Percentiles rank a stretch among this genome's conserved stretches.
phyloP scores from a whole-genome alignment of 2,888 invertebrate genomes.

The Lycocerus yunnanus region DNA sequence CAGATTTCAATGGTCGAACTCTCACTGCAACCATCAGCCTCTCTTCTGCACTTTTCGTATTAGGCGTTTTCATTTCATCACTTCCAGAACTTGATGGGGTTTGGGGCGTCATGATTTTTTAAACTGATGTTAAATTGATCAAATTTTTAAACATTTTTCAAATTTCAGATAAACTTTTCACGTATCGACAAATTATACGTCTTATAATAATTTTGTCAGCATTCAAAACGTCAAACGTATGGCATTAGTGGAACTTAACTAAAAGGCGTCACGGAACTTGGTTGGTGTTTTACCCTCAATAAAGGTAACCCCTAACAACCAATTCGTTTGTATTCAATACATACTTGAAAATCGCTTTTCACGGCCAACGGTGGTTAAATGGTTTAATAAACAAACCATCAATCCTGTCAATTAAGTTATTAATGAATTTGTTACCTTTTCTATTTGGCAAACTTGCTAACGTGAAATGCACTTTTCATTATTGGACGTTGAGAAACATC shows the following conservation, averaged over 20 bases:
- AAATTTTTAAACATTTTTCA: neutral
- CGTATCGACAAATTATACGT: neutral
- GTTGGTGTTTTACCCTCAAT: constrained; percentile 16
- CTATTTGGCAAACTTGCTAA: neutral
- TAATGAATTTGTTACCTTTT: neutral
- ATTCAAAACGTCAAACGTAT: neutral
- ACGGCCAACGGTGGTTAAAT: constrained; percentile 24
- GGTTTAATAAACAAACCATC: constrained; percentile 13
- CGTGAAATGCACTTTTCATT: neutral
- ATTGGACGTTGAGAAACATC: no score
- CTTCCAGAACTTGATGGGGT: constrained; percentile 55
- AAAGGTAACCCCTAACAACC: constrained; percentile 30
- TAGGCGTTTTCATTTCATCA: constrained; percentile 46
- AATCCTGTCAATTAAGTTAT: constrained; percentile 22
- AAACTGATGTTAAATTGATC: neutral
- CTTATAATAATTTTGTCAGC: neutral
- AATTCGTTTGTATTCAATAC: constrained; percentile 19
- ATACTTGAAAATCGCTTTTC: constrained; percentile 19
- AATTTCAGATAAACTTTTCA: neutral
- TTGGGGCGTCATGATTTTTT: constrained; percentile 47
- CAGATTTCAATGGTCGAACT: constrained; percentile 79
- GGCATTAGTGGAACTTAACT: constrained; percentile 7
- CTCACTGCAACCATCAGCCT: constrained; percentile 77
- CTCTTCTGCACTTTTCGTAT: constrained; percentile 51
- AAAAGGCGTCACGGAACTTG: constrained; percentile 14